Evolutionary conservation across 2,888 invertebrate species (phyloP).

Genomic region (Macrosoma leucophasiata): DNA sequence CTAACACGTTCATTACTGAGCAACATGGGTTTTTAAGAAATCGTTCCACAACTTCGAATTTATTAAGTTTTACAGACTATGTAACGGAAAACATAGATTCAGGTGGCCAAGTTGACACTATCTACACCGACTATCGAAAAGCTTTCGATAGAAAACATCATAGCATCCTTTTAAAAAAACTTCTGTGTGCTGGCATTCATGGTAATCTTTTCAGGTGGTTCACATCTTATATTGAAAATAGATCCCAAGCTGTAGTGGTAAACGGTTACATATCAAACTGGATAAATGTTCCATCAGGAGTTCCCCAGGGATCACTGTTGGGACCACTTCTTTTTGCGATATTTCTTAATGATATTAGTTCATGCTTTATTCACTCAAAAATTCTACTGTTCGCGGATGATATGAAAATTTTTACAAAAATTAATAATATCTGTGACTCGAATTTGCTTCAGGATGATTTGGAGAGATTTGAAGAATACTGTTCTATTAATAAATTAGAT

Average conservation of each 20-base stretch:
- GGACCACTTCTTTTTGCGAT: conserved; percentile 7
- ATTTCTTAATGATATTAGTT: conserved; percentile 6
- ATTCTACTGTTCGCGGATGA: conserved; percentile 14
- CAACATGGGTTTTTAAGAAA: too few relatives aligned
- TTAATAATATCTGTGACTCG: conserved; percentile 1
- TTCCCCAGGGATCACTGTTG: conserved; percentile 9
- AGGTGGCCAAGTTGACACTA: too few relatives aligned
- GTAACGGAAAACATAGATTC: too few relatives aligned
- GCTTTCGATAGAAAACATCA: neutral
- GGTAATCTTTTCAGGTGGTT: conserved; percentile 13
- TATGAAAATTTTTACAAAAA: conserved; percentile 12
- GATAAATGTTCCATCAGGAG: conserved; percentile 7
- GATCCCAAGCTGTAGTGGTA: conserved; percentile 9
- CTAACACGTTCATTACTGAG: too few relatives aligned
- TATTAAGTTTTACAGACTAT: too few relatives aligned
- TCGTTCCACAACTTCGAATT: too few relatives aligned
- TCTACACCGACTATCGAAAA: neutral
- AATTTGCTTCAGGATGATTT: conserved; percentile 6
- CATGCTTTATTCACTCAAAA: conserved; percentile 4
- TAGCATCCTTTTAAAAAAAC: conserved; percentile 3
- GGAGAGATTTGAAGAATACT: conserved; percentile 2
- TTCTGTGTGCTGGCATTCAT: conserved; percentile 4
- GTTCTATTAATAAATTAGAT: conserved; percentile 6
- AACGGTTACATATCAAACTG: conserved; percentile 6
- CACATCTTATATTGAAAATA: conserved; percentile 6